Evolutionary conservation across 2,888 invertebrate species (phyloP), one percentile per base, ranked within the genome.

Genomic region (Corbicula japonica): DNA sequence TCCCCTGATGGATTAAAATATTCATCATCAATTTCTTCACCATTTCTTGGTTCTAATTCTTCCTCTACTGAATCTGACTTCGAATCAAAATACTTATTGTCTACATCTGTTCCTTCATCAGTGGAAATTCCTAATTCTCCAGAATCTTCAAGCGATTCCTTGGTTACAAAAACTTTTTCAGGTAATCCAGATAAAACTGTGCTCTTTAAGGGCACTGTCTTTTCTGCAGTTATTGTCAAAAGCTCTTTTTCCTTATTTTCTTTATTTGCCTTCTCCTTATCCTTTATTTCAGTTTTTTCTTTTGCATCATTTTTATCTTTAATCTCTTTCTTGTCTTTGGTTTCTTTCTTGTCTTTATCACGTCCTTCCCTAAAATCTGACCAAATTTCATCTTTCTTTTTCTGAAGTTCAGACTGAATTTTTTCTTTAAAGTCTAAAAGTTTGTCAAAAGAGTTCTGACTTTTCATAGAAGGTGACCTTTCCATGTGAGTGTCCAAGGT

Each of bases 341-440:
- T n/a, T n/a, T n/a, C n/a, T n/a, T n/a, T n/a, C n/a, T n/a, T n/a
- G n/a, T n/a, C n/a, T n/a, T n/a, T n/a, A n/a, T n/a, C n/a, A n/a
- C n/a, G n/a, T n/a, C n/a, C n/a, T n/a, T n/a, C n/a, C n/a, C n/a
- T 46, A 54, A 54, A 46, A 48, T 75, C 75, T 41, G 75, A 56
- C 41, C 46, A 69, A 62, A 91, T 72, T 58, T 89, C 90, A 58
- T 90, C 90, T 32, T 87, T 83, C 65, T 86, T 90, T 70, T 87
- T 89, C 6, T 77, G 81, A 35, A 90, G 86, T 61, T 85, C 85
- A 46, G 88, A 84, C 35, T 83, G 76, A 10, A 83, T 80, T 76
- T 86, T 85, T 15, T 74, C 85, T 46, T 75, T 86, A 4, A 86
- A 79, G 60, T 82, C 90, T 26, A 85, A 78, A n/a, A 85, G 75